Conservation (phyloP, 2,797 vertebrate genomes). For the Sebastes vulpes region DNA sequence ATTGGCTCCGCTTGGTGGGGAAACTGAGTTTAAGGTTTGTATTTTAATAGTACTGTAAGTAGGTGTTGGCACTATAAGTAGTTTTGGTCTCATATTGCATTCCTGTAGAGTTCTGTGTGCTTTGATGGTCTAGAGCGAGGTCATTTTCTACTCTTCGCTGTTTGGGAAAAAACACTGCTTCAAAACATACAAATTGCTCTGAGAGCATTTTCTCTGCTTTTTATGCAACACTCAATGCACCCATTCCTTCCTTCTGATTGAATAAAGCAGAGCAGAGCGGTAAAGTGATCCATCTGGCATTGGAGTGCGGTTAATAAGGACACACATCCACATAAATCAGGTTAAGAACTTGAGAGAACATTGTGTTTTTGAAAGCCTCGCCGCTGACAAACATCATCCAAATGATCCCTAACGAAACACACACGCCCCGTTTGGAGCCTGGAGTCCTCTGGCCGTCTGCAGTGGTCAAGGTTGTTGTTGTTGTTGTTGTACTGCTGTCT, state of each 20-base stretch:
- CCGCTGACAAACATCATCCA: constrained; percentile 41
- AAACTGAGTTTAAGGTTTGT: neutral
- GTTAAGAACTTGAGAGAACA: constrained; percentile 15
- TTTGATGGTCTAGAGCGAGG: constrained; percentile 2
- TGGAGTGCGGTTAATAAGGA: constrained; percentile 23
- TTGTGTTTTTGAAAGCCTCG: constrained; percentile 31
- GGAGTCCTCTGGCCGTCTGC: neutral
- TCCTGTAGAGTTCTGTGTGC: neutral
- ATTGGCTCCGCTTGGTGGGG: neutral
- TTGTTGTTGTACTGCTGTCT: neutral
- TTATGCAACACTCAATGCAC: neutral
- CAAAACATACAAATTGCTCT: constrained; percentile 15
- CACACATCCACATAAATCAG: constrained; percentile 23
- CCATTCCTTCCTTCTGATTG: constrained; percentile 26
- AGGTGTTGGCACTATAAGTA: neutral
- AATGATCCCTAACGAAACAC: constrained; percentile 28
- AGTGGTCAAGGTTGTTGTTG: neutral
- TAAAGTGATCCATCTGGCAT: constrained; percentile 22
- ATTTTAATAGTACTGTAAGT: neutral
- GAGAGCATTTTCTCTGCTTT: neutral
- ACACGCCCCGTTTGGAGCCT: constrained; percentile 11
- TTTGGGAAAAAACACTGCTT: neutral
- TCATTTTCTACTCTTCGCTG: constrained; percentile 1
- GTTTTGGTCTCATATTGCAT: constrained; percentile 1
- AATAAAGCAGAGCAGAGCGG: neutral